Evolutionary conservation across 2,888 invertebrate genomes (phyloP).

Genomic region (Priocnemis perturbator): DNA sequence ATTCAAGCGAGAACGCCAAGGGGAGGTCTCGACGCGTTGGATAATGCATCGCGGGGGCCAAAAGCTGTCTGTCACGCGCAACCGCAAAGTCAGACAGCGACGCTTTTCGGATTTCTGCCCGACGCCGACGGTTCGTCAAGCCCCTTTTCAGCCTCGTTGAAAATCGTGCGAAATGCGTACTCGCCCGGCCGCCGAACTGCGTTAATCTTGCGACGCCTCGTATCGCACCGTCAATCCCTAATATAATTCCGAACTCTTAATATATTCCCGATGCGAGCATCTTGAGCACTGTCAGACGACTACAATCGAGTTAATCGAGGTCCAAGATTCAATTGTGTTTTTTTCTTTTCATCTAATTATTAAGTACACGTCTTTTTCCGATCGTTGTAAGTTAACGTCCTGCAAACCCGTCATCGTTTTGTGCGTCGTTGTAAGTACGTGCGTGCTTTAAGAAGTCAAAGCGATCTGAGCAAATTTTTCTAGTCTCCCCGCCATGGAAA

Average conservation of each 20-base stretch:
- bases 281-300: too few relatives aligned
- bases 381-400: too few relatives aligned
- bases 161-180: slow-evolving; percentile 17
- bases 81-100: slow-evolving; percentile 39
- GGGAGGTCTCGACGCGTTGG: slow-evolving; percentile 33
- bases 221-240: background rate
- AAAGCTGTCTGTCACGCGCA: slow-evolving; percentile 43
- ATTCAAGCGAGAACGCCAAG: slow-evolving; percentile 25
- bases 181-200: background rate
- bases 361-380: too few relatives aligned
- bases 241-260: background rate
- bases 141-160: slow-evolving; percentile 22
- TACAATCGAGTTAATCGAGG: too few relatives aligned
- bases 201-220: background rate
- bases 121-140: slow-evolving; percentile 35
- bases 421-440: too few relatives aligned
- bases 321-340: too few relatives aligned
- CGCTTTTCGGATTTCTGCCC: slow-evolving; percentile 39
- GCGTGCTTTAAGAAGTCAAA: too few relatives aligned
- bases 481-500: too few relatives aligned
- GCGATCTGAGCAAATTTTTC: too few relatives aligned
- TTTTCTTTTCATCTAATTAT: too few relatives aligned
- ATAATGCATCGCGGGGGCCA: slow-evolving; percentile 45
- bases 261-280: background rate
- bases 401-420: too few relatives aligned